Conservation (phyloP, 2,113 vertebrate species). For the Paramormyrops kingsleyae region DNA sequence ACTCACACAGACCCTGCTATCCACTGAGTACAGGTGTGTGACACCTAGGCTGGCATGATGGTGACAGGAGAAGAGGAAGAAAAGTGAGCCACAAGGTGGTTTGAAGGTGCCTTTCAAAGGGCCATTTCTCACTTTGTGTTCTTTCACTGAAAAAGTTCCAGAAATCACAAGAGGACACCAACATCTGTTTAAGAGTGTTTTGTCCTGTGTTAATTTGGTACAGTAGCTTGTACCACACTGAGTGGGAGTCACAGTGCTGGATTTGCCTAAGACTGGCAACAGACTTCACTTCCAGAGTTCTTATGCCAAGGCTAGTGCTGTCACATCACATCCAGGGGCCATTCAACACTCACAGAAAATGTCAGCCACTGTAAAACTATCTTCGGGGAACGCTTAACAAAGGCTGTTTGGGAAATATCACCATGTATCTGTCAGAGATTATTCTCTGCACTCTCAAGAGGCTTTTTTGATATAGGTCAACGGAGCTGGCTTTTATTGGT, state of each 20-base stretch:
- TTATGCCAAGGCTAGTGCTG: constrained; percentile 31
- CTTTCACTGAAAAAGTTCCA: background rate
- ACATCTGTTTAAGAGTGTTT: background rate
- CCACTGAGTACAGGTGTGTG: background rate
- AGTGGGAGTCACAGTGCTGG: background rate
- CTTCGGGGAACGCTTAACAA: background rate
- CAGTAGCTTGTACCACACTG: background rate
- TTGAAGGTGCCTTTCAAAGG: background rate
- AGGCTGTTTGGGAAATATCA: constrained; percentile 4
- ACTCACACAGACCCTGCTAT: background rate
- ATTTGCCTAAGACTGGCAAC: background rate
- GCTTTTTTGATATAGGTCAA: background rate
- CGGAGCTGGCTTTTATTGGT: background rate
- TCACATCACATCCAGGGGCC: constrained; percentile 41
- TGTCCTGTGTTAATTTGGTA: background rate
- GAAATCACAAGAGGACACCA: background rate
- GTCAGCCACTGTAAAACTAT: constrained; percentile 57
- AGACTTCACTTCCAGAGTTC: background rate
- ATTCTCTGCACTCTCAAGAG: background rate
- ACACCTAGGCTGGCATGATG: background rate
- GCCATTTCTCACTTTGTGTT: background rate
- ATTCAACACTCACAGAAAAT: constrained; percentile 49
- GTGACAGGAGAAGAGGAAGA: background rate
- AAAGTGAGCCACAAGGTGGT: background rate
- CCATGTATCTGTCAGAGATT: constrained; percentile 16